Percentiles rank a stretch among this genome's conserved stretches.
These are phyloP conservation scores for Coregonus clupeaformis DNA, from an alignment of 2,113 vertebrate species.

Conservation along the genomic window DNA sequence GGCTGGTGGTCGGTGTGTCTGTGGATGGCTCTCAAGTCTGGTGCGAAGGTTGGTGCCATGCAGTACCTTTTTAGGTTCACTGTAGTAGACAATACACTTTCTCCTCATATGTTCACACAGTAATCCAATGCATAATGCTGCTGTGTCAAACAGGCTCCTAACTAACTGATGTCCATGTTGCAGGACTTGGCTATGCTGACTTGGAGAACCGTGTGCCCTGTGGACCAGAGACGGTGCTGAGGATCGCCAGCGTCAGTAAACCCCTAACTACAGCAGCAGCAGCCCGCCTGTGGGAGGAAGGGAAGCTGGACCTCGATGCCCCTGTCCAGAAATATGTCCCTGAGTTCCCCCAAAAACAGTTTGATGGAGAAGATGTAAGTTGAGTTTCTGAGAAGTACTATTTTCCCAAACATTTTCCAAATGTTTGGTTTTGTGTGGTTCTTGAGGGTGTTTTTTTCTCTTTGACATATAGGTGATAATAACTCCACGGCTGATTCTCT, in stretches of 20 bases:
- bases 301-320: constrained; percentile 88
- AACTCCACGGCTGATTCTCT: constrained; percentile 87
- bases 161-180: not conserved
- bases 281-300: constrained; percentile 88
- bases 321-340: constrained; percentile 94
- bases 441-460: not conserved
- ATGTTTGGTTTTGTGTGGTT: not conserved
- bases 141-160: not conserved
- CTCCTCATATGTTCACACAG: not conserved
- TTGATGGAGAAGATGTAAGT: constrained; percentile 88
- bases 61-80: no score
- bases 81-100: no score
- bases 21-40: constrained; percentile 90
- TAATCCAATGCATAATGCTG: not conserved
- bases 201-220: constrained; percentile 91
- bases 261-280: constrained; percentile 88
- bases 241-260: constrained; percentile 97
- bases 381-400: not conserved
- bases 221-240: constrained; percentile 85
- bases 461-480: constrained; percentile 80
- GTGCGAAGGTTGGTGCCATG: constrained; percentile 84
- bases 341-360: constrained; percentile 92
- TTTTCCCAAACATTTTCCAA: not conserved
- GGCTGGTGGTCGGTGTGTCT: constrained; percentile 89
- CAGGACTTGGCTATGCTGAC: constrained; percentile 92